Base-by-base conservation (phyloP, 2,888 invertebrate species). In the Hesperia comma region DNA sequence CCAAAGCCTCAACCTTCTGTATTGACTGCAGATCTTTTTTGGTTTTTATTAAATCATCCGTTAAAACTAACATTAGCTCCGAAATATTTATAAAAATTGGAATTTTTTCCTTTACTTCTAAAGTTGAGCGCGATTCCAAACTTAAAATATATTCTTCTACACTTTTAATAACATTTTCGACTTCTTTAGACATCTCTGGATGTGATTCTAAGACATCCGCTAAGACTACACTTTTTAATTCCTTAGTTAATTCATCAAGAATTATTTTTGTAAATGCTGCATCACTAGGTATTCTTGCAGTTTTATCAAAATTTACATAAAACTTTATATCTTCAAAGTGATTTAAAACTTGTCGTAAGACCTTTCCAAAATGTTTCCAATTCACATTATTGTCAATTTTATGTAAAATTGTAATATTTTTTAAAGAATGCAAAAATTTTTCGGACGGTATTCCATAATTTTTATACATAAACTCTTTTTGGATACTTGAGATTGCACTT, bases 311-410 rank as follows among this genome's bases (percentile, higher is more conserved):
- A 75, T 89, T 91, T 1, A 92, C 87, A 68, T 91, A 92, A 77
- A 92, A 92, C 68, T 91, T 92, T 0, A 92, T 84, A 72, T 92
- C 92, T 75, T 91, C 92, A 70, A 92, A 92, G 76, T 92, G 90
- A 73, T 90, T 90, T 6, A 91, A 75, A 26, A 85, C 79, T 64
- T 84, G 87, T 1, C 92, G 81, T 58, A 92, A 68, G 12, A 82
- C 81, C 69, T 87, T 88, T 0, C 86, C 81, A 43, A 88, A 71
- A 14, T 71, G 75, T 70, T 84, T 87, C 81, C 84, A 87, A 41
- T 75, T 74, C 15, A 32, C 40, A 70, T 78, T 80, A 51, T 70
- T 68, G n/a, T 76, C 71, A 14, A 69, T 66, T 17, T 74, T 72
- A 10, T 72, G 68, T 64, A 91, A 73, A 6, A 49, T 1, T 26